Conservation (phyloP, 2,113 vertebrate species). For the Malurus cyaneus region DNA sequence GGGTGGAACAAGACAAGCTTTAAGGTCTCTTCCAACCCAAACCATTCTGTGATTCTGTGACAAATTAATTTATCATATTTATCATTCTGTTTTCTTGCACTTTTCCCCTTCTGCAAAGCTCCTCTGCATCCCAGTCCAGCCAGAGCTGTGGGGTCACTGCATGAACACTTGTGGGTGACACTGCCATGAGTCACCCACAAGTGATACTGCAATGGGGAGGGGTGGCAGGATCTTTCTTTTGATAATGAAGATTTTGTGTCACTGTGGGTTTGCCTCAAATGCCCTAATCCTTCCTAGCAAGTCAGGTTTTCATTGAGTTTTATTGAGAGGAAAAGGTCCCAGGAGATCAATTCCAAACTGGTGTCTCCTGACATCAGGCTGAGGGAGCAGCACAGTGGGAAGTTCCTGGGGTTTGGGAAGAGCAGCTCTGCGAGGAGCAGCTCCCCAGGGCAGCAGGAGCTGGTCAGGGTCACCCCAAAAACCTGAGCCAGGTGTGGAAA, state of each 20-base stretch:
- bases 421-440: not conserved
- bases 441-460: not conserved
- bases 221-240: not conserved
- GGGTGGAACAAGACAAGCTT: not conserved
- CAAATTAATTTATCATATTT: not conserved
- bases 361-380: not conserved
- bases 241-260: not conserved
- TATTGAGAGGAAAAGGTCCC: not conserved
- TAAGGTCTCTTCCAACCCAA: not conserved
- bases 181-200: not conserved
- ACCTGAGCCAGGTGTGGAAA: constrained; percentile 73
- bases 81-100: not conserved
- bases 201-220: too few relatives aligned
- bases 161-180: fast-evolving
- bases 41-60: too few relatives aligned
- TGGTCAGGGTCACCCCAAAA: constrained; percentile 56
- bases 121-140: not conserved
- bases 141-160: not conserved
- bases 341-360: not conserved
- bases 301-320: not conserved
- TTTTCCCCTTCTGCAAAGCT: not conserved
- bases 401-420: not conserved
- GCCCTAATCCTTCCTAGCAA: not conserved
- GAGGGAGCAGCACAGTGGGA: not conserved
- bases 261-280: not conserved